Conservation (phyloP, 2,113 vertebrate genomes). For the Prochilodus magdalenae region DNA sequence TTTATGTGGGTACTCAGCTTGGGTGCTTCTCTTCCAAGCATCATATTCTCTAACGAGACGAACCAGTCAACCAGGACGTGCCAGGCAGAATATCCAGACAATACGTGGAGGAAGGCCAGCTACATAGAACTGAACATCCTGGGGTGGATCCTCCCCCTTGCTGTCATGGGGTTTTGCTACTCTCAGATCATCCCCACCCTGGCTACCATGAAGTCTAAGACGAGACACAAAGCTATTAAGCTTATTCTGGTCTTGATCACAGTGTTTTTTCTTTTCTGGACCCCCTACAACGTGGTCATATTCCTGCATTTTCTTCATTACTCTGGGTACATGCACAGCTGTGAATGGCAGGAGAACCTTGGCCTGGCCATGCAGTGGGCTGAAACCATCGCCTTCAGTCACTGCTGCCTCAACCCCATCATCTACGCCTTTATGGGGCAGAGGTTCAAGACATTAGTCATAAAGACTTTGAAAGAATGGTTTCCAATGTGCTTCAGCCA, state of each 20-base stretch:
- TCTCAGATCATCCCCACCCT: conserved; percentile 79
- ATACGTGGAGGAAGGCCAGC: conserved; percentile 69
- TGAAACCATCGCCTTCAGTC: conserved; percentile 68
- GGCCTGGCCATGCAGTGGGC: conserved; percentile 51
- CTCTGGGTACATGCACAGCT: fast-evolving
- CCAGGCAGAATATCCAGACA: conserved; percentile 4
- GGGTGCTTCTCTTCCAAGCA: conserved; percentile 68
- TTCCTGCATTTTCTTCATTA: conserved; percentile 56
- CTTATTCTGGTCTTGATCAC: conserved; percentile 80
- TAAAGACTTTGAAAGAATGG: conserved; percentile 61
- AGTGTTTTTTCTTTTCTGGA: conserved; percentile 86
- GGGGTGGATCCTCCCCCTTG: conserved; percentile 82
- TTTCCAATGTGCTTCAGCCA: conserved; percentile 35
- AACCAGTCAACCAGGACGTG: conserved; percentile 59
- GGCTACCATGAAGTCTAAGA: conserved; percentile 72
- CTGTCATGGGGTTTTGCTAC: conserved; percentile 83
- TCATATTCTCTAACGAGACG: conserved; percentile 69
- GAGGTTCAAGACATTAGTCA: conserved; percentile 69
- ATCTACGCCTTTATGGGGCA: conserved; percentile 78
- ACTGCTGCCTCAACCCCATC: conserved; percentile 80
- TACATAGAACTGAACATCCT: conserved; percentile 76
- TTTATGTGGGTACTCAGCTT: conserved; percentile 72
- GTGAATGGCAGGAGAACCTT: not conserved
- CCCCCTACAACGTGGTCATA: conserved; percentile 77
- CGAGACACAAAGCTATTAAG: conserved; percentile 80